Conservation (phyloP, 1,140 invertebrate genomes). For the Neodiprion fabricii region DNA sequence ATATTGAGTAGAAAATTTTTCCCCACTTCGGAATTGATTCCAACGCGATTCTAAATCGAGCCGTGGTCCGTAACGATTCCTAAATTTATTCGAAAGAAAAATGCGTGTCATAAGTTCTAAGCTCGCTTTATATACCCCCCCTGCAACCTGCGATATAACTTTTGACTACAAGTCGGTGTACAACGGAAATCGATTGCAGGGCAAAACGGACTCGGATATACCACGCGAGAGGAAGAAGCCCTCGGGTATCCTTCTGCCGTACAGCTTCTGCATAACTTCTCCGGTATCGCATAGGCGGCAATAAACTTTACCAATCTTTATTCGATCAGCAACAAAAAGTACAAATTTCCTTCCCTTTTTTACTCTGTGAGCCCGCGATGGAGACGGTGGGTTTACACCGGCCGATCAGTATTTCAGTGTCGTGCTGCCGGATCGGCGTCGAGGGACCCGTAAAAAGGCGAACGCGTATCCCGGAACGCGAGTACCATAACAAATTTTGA, state of each 20-base stretch:
- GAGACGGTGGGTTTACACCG: neutral
- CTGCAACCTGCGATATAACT: too few relatives aligned
- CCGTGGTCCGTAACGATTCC: too few relatives aligned
- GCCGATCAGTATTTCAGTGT: neutral
- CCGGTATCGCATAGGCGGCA: neutral
- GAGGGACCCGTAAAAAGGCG: slow-evolving; percentile 3
- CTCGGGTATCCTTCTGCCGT: neutral
- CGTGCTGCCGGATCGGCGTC: neutral
- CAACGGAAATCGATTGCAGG: too few relatives aligned
- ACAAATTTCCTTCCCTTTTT: neutral
- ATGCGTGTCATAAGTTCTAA: too few relatives aligned
- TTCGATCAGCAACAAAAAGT: slow-evolving; percentile 4
- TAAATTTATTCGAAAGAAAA: too few relatives aligned
- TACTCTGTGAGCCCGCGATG: neutral
- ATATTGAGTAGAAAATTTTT: too few relatives aligned
- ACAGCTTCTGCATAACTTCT: slow-evolving; percentile 2
- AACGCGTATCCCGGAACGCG: neutral
- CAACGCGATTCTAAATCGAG: too few relatives aligned
- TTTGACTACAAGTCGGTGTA: too few relatives aligned
- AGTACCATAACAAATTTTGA: slow-evolving; percentile 4
- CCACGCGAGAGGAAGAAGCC: neutral
- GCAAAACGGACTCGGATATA: too few relatives aligned
- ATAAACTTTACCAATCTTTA: slow-evolving; percentile 6
- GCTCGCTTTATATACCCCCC: too few relatives aligned
- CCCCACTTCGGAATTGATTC: too few relatives aligned